phyloP scores from a whole-genome alignment of 2,888 invertebrate species.

The Macroteleia sp. region DNA sequence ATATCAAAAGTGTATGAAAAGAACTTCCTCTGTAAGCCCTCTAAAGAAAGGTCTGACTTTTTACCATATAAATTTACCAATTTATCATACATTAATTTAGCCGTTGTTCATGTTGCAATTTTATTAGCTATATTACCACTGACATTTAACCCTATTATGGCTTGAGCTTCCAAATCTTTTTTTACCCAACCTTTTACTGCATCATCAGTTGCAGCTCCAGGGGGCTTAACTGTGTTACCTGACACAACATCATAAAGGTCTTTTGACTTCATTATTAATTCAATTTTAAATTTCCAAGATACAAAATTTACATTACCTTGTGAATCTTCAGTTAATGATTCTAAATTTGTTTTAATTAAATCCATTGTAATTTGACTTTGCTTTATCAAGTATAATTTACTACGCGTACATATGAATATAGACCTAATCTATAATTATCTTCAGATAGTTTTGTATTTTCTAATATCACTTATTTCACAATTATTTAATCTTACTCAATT shows the following conservation, averaged over 20 bases:
- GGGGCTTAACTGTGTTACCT: not conserved
- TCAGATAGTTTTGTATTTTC: too few species aligned
- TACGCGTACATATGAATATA: too few species aligned
- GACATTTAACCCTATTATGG: conserved; percentile 60
- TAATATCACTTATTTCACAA: too few species aligned
- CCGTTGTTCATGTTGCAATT: not conserved
- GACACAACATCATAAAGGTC: conserved; percentile 19
- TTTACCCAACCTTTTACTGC: conserved; percentile 56
- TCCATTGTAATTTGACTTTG: too few species aligned
- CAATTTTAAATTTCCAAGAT: conserved; percentile 21
- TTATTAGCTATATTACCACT: not conserved
- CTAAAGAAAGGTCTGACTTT: not conserved
- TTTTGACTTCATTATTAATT: conserved; percentile 13
- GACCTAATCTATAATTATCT: too few species aligned
- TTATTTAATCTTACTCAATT: too few species aligned
- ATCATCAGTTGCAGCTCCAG: not conserved
- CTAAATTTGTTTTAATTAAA: conserved; percentile 13
- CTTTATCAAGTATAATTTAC: too few species aligned
- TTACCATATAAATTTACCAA: not conserved
- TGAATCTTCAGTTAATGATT: conserved; percentile 15
- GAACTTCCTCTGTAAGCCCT: not conserved
- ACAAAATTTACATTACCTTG: conserved; percentile 16
- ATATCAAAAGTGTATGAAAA: not conserved
- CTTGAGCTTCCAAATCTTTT: conserved; percentile 69
- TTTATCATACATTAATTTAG: not conserved